Evolutionary conservation across 2,113 vertebrate species (phyloP), one percentile per base, ranked within the genome.

Genomic region (Muscicapa adusta): DNA sequence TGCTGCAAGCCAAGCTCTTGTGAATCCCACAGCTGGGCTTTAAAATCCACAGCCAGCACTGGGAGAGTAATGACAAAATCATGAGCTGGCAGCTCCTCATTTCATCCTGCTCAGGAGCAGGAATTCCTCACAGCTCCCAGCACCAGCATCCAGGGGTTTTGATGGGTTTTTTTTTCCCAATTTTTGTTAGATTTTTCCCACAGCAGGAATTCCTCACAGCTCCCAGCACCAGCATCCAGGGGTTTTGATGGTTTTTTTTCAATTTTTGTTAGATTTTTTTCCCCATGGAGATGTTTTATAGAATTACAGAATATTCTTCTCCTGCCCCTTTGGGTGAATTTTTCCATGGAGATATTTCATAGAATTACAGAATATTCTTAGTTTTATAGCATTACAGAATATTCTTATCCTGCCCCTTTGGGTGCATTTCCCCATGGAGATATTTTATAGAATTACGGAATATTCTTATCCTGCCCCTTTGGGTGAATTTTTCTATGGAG

Each of bases 1-100:
- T 8, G 26, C 62, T 60, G 72, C 91, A 61, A 84, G 84, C 81
- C 89, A 91, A 95, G 80, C 89, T 89, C 94, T 89, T 8, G 31
- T 58, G 9, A 43, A 93, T 87, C 94, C 85, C 95, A 57, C 94
- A 96, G 95, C 96, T 96, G 95, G 95, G 87, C 88, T 94, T 85
- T 65, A 73, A 91, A 94, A 83, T 77, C 88, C 36, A 79, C 72
- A 0, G 60, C 94, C 93, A 82, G 1, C 74, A 42, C 84, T 63
- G 93, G 25, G 93, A 94, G 93, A 66, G 56, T 91, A 83, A 91
- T 87, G 93, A 96, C 92, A 89, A 91, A 90, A 95, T 95, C 88
- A 85, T 80, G 94, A 89, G 89, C 82, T 96, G 93, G 89, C 91
- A 94, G 81, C 89, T 74, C 83, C 56, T 28, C n/a, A 4, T 20